These are phyloP conservation scores for Hemichromis elongatus DNA, from an alignment of 2,113 vertebrate genomes.

Conservation along the genomic window DNA sequence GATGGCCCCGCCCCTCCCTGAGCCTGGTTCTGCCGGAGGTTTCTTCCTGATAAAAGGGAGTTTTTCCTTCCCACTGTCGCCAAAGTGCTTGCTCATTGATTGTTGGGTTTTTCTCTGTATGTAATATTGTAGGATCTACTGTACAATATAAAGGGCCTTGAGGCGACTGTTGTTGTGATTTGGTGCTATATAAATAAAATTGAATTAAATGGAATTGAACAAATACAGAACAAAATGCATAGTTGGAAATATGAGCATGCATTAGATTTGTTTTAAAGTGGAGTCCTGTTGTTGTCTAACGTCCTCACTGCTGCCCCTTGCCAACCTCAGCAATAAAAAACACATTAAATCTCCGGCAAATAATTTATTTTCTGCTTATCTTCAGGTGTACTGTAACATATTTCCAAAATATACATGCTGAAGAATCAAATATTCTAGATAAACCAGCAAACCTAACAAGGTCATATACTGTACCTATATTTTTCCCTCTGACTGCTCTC, in stretches of 20 bases:
- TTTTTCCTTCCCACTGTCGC: no score
- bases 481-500: background rate
- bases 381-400: background rate
- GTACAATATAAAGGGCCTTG: no score
- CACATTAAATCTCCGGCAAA: background rate
- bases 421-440: background rate
- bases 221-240: background rate
- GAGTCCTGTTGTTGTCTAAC: background rate
- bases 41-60: no score
- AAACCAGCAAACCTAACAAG: background rate
- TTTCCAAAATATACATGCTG: background rate
- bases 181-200: no score
- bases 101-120: no score
- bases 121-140: no score
- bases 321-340: background rate
- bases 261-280: background rate
- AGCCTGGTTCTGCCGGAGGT: no score
- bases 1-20: no score
- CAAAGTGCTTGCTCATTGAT: no score
- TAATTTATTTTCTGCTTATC: background rate
- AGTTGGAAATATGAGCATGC: background rate
- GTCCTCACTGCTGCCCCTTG: background rate
- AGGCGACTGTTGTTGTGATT: no score
- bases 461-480: background rate
- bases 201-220: no score